Base-by-base conservation (phyloP, 2,888 invertebrate genomes). In the Drosophila paracracens region DNA sequence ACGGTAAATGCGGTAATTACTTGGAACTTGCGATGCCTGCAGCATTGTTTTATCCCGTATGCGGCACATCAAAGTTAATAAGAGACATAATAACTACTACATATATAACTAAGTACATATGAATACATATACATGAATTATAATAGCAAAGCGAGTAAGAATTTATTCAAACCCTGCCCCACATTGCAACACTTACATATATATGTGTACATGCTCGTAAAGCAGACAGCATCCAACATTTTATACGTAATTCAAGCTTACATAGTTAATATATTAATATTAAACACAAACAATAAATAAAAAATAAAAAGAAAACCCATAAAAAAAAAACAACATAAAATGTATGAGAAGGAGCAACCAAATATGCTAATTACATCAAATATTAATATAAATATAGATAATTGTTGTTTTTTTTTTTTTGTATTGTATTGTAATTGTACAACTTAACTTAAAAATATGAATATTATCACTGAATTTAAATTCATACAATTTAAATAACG, bases 161-260 rank as follows among this genome's bases (percentile, higher is more conserved):
- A 62, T 35, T 51, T 46, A 64, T 60, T 46, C 53, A 25, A 74
- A 10, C 56, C 52, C 68, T 59, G 50, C 74, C 74, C 70, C 74
- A 75, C 51, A 59, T 43, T 50, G 59, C 40, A 67, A 50, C 63
- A 65, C 46, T 58, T 58, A 51, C 31, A 59, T 46, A 29, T 59
- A 11, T 31, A 21, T 29, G 21, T 38, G 10, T 36, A 18, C 25
- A 54, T 53, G 59, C 66, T 65, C 71, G 43, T 58, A 57, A 66
- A 62, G 68, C 61, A 66, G 53, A 53, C 56, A 50, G 40, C 64
- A 71, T 76, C 54, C 73, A 60, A 76, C 51, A 87, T 85, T 84
- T 85, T 84, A 85, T 85, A 87, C 84, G 84, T 85, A 85, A 85
- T 73, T 87, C 84, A 73, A 82, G 85, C 84, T 85, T 85, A 87